These are phyloP conservation scores for Lycocerus yunnanus DNA, from an alignment of 2,888 invertebrate genomes.

Conservation along the genomic window DNA sequence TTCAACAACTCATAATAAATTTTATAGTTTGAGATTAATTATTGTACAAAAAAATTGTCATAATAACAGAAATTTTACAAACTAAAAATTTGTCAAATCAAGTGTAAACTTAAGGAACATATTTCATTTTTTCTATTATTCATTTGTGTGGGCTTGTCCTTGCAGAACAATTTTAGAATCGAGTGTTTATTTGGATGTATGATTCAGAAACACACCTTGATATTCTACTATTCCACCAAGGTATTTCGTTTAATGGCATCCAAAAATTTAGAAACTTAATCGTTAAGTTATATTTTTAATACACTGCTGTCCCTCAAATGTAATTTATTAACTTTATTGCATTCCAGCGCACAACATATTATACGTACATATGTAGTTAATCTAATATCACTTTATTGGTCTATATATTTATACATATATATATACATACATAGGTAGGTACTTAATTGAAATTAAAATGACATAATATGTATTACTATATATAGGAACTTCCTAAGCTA, in stretches of 20 bases:
- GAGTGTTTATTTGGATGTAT: slow-evolving; percentile 25
- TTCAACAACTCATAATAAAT: neutral
- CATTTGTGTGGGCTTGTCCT: slow-evolving; percentile 39
- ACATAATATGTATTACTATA: too few relatives aligned
- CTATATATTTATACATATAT: too few relatives aligned
- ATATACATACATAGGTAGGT: too few relatives aligned
- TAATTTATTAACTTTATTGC: neutral
- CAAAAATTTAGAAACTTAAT: neutral
- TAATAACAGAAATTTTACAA: neutral
- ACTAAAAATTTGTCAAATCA: neutral
- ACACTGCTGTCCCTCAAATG: neutral
- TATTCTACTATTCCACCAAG: slow-evolving; percentile 7
- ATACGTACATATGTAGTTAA: neutral
- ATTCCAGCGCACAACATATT: neutral
- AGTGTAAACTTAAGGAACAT: neutral
- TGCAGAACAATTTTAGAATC: slow-evolving; percentile 36
- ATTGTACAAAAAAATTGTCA: neutral
- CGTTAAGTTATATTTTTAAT: neutral
- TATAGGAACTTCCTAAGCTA: too few relatives aligned
- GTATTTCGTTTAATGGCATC: neutral
- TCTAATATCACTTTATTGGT: neutral
- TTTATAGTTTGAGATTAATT: neutral
- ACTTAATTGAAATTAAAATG: too few relatives aligned
- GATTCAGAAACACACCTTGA: slow-evolving; percentile 32
- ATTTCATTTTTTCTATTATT: slow-evolving; percentile 1